Conservation (phyloP, 2,888 invertebrate species). For the Heteromyza rotundicornis region DNA sequence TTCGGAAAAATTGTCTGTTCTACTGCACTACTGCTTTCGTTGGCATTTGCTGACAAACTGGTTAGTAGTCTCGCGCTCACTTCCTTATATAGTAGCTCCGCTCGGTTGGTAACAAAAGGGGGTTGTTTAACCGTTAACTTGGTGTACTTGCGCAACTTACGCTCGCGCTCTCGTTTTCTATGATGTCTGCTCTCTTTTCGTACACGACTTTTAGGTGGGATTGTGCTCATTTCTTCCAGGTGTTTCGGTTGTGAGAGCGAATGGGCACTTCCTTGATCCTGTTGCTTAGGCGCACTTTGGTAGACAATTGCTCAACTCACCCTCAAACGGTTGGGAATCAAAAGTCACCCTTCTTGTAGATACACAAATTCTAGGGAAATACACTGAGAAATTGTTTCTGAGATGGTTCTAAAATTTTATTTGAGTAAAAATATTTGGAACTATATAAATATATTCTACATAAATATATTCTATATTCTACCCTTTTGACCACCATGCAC, state of each 20-base stretch:
- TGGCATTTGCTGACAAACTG: constrained; percentile 57
- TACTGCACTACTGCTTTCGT: constrained; percentile 9
- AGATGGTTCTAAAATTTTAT: too few species aligned
- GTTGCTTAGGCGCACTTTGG: not conserved
- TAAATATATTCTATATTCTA: too few species aligned
- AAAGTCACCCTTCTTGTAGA: too few species aligned
- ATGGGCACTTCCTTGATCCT: constrained; percentile 16
- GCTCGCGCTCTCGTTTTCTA: not conserved
- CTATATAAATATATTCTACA: too few species aligned
- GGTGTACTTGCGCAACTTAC: constrained; percentile 12
- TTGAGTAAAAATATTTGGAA: too few species aligned
- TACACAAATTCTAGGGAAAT: too few species aligned
- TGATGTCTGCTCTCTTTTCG: not conserved
- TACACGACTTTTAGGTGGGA: not conserved
- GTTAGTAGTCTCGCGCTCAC: constrained; percentile 32
- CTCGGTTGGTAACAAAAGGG: too few species aligned
- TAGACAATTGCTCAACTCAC: constrained; percentile 18
- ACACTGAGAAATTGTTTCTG: too few species aligned
- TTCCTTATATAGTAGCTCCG: constrained; percentile 40
- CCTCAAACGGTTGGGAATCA: too few species aligned
- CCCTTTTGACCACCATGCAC: too few species aligned
- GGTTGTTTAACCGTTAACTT: constrained; percentile 3
- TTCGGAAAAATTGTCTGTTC: too few species aligned
- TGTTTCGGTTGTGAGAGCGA: constrained; percentile 19
- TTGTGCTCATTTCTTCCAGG: not conserved